phyloP scores from a whole-genome alignment of 1,140 invertebrate genomes.

The Drosophila varians region DNA sequence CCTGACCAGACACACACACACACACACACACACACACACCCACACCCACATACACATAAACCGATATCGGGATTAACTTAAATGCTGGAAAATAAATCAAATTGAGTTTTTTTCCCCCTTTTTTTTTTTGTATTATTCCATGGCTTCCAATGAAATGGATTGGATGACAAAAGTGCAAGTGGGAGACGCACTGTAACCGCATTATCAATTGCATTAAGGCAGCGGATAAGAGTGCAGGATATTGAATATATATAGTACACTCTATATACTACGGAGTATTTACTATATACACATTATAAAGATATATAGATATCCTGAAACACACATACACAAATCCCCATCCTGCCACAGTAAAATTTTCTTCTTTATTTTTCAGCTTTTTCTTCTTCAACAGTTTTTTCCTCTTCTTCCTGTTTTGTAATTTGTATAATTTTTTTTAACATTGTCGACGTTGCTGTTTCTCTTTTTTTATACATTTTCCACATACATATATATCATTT shows the following conservation, averaged over 20 bases:
- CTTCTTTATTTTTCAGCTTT: conserved; percentile 14
- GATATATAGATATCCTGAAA: neutral
- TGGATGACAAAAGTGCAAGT: neutral
- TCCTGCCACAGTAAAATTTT: conserved; percentile 33
- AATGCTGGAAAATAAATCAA: conserved; percentile 21
- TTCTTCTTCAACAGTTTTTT: conserved; percentile 18
- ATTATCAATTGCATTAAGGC: conserved; percentile 46
- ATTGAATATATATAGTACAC: neutral
- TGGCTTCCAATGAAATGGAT: conserved; percentile 5
- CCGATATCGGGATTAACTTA: conserved; percentile 31
- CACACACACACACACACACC: no score
- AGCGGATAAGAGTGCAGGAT: conserved; percentile 25
- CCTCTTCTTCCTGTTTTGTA: conserved; percentile 62
- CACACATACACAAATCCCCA: conserved; percentile 49
- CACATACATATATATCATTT: neutral
- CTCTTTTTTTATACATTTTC: conserved; percentile 13
- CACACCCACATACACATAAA: conserved; percentile 11
- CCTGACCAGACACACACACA: no score
- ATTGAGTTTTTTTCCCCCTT: conserved; percentile 16
- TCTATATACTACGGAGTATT: neutral
- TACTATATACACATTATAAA: neutral
- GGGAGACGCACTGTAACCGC: conserved; percentile 28
- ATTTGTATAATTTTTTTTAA: conserved; percentile 79
- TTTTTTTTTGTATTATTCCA: no score
- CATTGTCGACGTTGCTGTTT: conserved; percentile 52